Evolutionary conservation across 2,888 invertebrate species (phyloP).

Genomic region (Ecdyonurus torrentis): DNA sequence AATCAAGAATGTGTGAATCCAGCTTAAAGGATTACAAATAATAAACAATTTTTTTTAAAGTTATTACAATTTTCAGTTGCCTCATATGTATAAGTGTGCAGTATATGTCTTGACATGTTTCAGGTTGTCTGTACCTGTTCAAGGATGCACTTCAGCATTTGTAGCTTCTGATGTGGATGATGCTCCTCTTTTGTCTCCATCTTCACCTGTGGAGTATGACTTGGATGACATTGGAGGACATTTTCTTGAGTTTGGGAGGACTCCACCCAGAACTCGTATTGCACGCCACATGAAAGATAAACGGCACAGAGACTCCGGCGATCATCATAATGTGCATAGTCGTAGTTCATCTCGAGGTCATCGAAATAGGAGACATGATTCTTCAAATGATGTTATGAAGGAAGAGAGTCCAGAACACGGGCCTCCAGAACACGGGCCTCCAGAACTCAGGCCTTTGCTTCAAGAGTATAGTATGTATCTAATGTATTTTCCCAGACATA

Average conservation of each 20-base stretch:
- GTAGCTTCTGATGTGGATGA: not conserved
- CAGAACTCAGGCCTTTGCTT: no score
- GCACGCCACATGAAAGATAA: not conserved
- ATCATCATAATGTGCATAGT: not conserved
- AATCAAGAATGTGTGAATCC: no score
- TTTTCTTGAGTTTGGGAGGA: conserved; percentile 32
- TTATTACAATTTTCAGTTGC: no score
- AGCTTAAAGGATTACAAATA: no score
- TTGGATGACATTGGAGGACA: conserved; percentile 6
- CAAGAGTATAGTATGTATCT: no score
- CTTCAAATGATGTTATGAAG: not conserved
- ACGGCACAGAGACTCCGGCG: not conserved
- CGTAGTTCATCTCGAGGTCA: not conserved
- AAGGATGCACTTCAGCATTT: not conserved
- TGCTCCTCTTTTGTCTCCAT: not conserved
- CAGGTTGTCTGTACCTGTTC: not conserved
- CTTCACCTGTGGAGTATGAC: not conserved
- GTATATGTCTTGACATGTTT: not conserved
- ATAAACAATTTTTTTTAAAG: no score
- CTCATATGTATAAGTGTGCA: no score
- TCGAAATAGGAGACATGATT: not conserved
- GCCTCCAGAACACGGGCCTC: conserved; percentile 5
- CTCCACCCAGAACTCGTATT: conserved; percentile 61
- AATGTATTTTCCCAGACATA: no score
- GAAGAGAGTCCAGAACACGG: not conserved